Evolutionary conservation across 92 coral and sea anemone genomes (phyloP).

Genomic region (Bergia sp.): DNA sequence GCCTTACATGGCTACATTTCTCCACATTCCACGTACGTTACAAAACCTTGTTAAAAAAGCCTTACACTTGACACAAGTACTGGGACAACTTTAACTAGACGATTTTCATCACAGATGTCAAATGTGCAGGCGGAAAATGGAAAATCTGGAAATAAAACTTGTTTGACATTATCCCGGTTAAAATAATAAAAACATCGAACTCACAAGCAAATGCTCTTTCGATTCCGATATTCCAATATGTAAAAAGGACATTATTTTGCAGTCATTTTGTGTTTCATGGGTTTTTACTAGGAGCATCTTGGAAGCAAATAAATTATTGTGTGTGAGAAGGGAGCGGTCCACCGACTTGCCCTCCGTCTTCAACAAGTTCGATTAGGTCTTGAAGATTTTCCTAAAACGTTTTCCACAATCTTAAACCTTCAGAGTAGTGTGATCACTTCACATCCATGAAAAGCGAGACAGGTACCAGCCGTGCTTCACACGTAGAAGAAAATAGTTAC

Average conservation of each 20-base stretch:
- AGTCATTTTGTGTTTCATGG: background rate
- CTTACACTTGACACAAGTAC: background rate
- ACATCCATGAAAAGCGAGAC: background rate
- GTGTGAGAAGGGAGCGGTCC: background rate
- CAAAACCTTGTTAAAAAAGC: too few relatives aligned
- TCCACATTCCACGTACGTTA: background rate
- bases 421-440: background rate
- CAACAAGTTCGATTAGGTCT: background rate
- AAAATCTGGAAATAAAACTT: background rate
- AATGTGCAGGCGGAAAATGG: background rate
- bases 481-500: constrained; percentile 36
- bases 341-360: background rate
- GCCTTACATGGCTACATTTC: background rate
- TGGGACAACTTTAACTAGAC: background rate
- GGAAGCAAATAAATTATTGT: background rate
- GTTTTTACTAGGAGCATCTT: too few relatives aligned
- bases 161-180: background rate
- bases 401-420: background rate
- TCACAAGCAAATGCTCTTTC: background rate
- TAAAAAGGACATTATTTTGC: background rate
- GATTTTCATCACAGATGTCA: too few relatives aligned
- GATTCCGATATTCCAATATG: background rate
- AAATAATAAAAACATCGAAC: background rate
- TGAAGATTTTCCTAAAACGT: background rate
- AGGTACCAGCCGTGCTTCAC: background rate